A percentile compares a stretch with the other conserved stretches of the same genome.
phyloP scores from a whole-genome alignment of 2,797 vertebrate genomes.

The Champsocephalus esox region DNA sequence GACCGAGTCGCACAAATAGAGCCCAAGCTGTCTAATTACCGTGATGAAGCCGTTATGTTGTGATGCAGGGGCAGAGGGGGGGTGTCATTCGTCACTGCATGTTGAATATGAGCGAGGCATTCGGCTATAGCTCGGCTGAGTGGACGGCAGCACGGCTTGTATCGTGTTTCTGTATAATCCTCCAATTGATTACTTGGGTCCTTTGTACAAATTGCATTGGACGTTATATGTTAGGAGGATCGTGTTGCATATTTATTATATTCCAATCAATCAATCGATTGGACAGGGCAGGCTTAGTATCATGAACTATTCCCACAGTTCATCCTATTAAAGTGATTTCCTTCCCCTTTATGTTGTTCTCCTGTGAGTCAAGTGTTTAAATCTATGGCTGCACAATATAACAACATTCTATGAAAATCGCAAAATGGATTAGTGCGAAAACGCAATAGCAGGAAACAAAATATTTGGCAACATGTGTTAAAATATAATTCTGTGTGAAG shows the following conservation, averaged over 20 bases:
- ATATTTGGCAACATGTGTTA: neutral
- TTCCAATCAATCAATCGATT: neutral
- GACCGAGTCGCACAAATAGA: conserved; percentile 56
- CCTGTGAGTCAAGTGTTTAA: neutral
- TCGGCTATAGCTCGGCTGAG: conserved; percentile 31
- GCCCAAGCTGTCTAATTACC: conserved; percentile 63
- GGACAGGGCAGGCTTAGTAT: conserved; percentile 4
- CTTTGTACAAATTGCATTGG: conserved; percentile 26
- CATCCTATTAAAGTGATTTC: conserved; percentile 8
- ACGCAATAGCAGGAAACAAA: neutral
- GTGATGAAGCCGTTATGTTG: conserved; percentile 67
- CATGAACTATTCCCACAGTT: neutral
- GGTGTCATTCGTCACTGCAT: conserved; percentile 65
- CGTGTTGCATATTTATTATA: conserved; percentile 8
- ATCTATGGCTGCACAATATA: neutral
- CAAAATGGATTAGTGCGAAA: neutral
- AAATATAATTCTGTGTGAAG: too few relatives aligned
- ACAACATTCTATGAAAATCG: too few relatives aligned
- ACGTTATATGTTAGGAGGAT: conserved; percentile 29
- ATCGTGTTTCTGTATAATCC: conserved; percentile 42
- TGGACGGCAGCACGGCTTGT: conserved; percentile 22
- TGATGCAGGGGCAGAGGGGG: conserved; percentile 56
- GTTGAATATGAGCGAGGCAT: conserved; percentile 48
- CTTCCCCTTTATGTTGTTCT: neutral
- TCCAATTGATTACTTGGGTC: conserved; percentile 38